Evolutionary conservation across 1,140 invertebrate species (phyloP).

Genomic region (Apis mellifera): DNA sequence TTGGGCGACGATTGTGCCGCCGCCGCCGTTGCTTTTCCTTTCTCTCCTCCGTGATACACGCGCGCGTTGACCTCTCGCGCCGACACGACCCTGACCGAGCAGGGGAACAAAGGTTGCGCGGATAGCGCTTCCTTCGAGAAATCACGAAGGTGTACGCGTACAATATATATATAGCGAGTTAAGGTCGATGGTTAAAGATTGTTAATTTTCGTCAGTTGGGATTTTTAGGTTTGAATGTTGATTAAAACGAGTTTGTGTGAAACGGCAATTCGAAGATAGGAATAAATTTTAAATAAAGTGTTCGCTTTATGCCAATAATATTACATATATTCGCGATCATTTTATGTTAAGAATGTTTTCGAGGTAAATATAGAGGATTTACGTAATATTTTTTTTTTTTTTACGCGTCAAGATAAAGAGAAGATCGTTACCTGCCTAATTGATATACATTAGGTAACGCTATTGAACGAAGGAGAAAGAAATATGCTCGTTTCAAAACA

Average conservation of each 20-base stretch:
- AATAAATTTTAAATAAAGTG: no score
- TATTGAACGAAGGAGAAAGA: neutral
- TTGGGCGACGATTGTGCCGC: slow-evolving; percentile 75
- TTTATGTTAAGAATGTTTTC: no score
- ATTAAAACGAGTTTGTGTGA: neutral
- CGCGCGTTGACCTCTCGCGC: slow-evolving; percentile 48
- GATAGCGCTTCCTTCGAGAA: slow-evolving; percentile 20
- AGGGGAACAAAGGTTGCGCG: slow-evolving; percentile 54
- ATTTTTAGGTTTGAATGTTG: neutral
- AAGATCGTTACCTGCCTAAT: neutral
- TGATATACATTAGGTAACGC: neutral
- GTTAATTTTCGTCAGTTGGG: neutral
- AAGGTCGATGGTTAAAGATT: neutral
- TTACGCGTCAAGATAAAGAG: neutral
- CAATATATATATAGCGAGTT: neutral
- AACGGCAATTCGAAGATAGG: no score
- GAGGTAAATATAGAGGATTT: no score
- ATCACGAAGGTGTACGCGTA: neutral
- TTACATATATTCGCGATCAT: neutral
- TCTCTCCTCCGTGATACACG: slow-evolving; percentile 29
- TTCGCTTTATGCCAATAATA: no score
- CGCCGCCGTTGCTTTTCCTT: slow-evolving; percentile 45
- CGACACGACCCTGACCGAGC: slow-evolving; percentile 51
- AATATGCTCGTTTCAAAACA: neutral
- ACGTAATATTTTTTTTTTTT: no score